These are phyloP conservation scores for Scyliorhinus canicula DNA, from an alignment of 2,797 vertebrate genomes.

Conservation along the genomic window DNA sequence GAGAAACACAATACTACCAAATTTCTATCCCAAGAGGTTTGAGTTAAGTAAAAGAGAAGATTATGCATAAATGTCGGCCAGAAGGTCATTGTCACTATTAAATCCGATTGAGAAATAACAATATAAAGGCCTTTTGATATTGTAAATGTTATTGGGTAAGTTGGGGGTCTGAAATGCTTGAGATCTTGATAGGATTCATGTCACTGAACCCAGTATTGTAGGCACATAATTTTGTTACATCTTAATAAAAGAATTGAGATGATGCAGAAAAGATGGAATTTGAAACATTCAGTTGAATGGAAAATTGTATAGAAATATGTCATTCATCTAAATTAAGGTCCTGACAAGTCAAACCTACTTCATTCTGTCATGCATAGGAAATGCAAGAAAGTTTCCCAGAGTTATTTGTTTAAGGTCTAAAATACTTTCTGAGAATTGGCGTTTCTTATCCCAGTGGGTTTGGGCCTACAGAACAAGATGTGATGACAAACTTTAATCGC, in stretches of 20 bases:
- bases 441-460: background rate
- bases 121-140: background rate
- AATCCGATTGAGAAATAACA: background rate
- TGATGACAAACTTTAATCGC: slow-evolving; percentile 35
- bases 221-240: slow-evolving; percentile 49
- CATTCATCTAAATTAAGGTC: slow-evolving; percentile 72
- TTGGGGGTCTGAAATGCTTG: background rate
- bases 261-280: slow-evolving; percentile 59
- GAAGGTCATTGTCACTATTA: background rate
- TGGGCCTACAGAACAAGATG: background rate
- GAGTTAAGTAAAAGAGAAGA: background rate
- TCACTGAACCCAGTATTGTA: background rate
- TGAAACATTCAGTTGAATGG: slow-evolving; percentile 57
- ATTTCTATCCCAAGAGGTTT: background rate
- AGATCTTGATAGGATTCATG: slow-evolving; percentile 2
- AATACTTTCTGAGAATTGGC: slow-evolving; percentile 35
- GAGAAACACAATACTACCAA: background rate
- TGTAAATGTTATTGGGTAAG: background rate
- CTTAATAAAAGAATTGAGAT: slow-evolving; percentile 53
- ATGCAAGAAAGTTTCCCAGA: slow-evolving; percentile 62
- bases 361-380: slow-evolving; percentile 55
- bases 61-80: background rate
- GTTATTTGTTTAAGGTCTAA: slow-evolving; percentile 35
- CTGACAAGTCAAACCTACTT: slow-evolving; percentile 58
- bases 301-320: slow-evolving; percentile 61